Evolutionary conservation across 2,888 invertebrate genomes (phyloP).

Genomic region (Orthosia cruda): DNA sequence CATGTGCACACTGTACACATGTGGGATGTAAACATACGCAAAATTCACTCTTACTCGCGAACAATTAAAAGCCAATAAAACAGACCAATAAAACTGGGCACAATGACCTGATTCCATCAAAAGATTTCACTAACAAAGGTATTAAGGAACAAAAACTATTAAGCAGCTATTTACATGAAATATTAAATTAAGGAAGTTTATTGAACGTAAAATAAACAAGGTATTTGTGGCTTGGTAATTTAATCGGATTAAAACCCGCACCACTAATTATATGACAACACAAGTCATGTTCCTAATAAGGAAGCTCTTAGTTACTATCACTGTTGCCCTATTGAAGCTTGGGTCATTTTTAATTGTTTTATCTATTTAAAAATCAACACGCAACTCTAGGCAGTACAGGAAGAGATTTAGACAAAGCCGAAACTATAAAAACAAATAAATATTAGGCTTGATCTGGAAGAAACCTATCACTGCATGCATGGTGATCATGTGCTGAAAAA

Average conservation of each 20-base stretch:
- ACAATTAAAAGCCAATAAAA: conserved; percentile 70
- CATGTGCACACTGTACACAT: conserved; percentile 72
- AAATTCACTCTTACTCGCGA: conserved; percentile 72
- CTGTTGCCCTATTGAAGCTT: conserved; percentile 59
- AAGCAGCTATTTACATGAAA: conserved; percentile 28
- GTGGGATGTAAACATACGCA: conserved; percentile 77
- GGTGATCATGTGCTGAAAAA: background rate
- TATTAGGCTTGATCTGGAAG: background rate
- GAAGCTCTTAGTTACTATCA: conserved; percentile 68
- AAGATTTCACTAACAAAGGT: background rate
- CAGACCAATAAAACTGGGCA: conserved; percentile 50
- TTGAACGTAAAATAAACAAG: conserved; percentile 73
- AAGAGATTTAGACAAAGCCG: background rate
- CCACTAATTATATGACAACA: conserved; percentile 75
- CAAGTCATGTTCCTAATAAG: conserved; percentile 70
- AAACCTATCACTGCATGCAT: background rate
- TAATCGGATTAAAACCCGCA: conserved; percentile 87
- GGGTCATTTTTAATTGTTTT: conserved; percentile 54
- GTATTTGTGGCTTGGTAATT: conserved; percentile 69
- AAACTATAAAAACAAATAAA: background rate
- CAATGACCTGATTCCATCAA: conserved; percentile 43
- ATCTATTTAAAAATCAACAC: conserved; percentile 45
- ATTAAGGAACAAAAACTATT: background rate
- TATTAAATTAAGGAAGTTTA: conserved; percentile 64
- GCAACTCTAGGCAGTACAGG: background rate